Evolutionary conservation across 2,888 invertebrate species (phyloP).

Genomic region (Drosophila antonietae): DNA sequence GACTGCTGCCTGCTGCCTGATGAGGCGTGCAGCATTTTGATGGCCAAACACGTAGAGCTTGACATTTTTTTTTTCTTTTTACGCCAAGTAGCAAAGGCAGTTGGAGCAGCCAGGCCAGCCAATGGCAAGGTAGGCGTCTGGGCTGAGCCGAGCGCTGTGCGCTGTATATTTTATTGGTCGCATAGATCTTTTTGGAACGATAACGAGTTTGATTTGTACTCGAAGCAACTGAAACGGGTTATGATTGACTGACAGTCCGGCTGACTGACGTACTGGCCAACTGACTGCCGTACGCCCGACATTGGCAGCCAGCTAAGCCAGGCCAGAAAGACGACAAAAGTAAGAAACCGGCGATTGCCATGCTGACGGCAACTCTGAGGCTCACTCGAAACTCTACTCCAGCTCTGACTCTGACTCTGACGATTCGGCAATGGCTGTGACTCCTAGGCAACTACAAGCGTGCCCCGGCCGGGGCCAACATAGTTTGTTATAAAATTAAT

Average conservation of each 20-base stretch:
- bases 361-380: conserved; percentile 23
- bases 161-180: conserved; percentile 73
- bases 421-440: conserved; percentile 1
- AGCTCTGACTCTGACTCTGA: neutral
- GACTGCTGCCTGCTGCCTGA: conserved; percentile 48
- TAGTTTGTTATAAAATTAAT: conserved; percentile 79
- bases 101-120: conserved; percentile 19
- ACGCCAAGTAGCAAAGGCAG: conserved; percentile 9
- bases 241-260: conserved; percentile 75
- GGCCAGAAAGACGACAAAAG: conserved; percentile 20
- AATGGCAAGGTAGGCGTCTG: conserved; percentile 66
- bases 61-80: conserved; percentile 53
- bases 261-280: conserved; percentile 41
- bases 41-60: conserved; percentile 75
- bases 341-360: conserved; percentile 18
- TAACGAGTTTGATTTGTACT: conserved; percentile 78
- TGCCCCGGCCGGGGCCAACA: conserved; percentile 47
- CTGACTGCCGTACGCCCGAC: conserved; percentile 52
- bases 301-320: conserved; percentile 36
- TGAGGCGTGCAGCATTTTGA: conserved; percentile 75
- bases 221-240: conserved; percentile 72
- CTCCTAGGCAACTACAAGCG: conserved; percentile 30
- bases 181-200: conserved; percentile 73
- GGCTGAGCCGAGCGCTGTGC: conserved; percentile 19
- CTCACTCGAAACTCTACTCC: conserved; percentile 17